phyloP scores from a whole-genome alignment of 2,797 vertebrate genomes.

The Ceryle rudis region DNA sequence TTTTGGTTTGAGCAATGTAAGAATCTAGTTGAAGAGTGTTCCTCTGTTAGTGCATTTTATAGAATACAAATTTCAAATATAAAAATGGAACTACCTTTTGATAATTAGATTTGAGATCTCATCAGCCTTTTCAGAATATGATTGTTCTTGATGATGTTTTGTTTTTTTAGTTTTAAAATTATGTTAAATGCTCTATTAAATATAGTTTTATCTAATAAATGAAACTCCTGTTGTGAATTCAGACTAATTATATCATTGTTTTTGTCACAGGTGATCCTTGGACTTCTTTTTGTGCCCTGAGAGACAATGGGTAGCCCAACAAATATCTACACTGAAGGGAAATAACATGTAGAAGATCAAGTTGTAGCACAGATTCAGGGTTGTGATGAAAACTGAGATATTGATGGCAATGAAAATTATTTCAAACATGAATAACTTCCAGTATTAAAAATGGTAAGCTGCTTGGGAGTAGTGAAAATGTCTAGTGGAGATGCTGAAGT shows the following conservation, averaged over 20 bases:
- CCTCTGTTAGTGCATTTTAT: neutral
- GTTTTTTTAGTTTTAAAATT: conserved; percentile 18
- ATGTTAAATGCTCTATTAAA: conserved; percentile 7
- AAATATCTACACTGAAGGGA: conserved; percentile 19
- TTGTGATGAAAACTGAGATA: conserved; percentile 61
- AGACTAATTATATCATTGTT: conserved; percentile 58
- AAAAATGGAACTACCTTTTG: neutral
- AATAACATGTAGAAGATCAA: conserved; percentile 52
- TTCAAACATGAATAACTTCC: conserved; percentile 67
- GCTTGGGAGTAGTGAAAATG: neutral
- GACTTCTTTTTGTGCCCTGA: neutral
- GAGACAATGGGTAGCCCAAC: neutral
- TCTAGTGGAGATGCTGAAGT: neutral
- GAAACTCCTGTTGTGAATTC: neutral
- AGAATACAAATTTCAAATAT: neutral
- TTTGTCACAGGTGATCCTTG: conserved; percentile 65
- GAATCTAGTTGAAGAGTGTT: neutral
- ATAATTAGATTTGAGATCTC: neutral
- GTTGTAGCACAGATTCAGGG: conserved; percentile 48
- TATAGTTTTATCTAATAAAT: conserved; percentile 8
- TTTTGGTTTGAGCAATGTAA: neutral
- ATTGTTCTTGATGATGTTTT: conserved; percentile 70
- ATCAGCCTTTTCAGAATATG: conserved; percentile 18
- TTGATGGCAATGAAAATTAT: conserved; percentile 58
- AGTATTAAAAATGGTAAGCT: conserved; percentile 74